phyloP scores from a whole-genome alignment of 2,888 invertebrate species.

The Epinotia ramella region DNA sequence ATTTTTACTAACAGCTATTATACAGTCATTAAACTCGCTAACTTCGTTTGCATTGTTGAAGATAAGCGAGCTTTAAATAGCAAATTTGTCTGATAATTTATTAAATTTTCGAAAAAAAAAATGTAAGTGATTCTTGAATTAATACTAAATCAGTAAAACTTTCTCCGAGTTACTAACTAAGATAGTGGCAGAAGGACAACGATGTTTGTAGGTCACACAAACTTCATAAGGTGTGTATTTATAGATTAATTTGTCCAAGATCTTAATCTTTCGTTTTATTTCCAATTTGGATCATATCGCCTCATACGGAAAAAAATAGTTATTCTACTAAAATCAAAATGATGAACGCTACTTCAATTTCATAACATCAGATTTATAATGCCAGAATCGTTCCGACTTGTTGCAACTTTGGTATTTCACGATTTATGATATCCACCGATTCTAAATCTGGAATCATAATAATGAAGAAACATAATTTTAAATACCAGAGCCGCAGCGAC shows the following conservation, averaged over 20 bases:
- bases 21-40: background rate
- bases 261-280: conserved; percentile 28
- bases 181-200: conserved; percentile 62
- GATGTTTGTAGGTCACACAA: conserved; percentile 54
- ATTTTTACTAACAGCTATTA: background rate
- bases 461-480: conserved; percentile 34
- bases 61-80: conserved; percentile 1
- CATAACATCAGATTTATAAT: conserved; percentile 33
- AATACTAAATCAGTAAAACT: conserved; percentile 49
- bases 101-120: background rate
- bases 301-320: background rate
- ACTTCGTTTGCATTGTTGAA: conserved; percentile 18
- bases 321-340: background rate
- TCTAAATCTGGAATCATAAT: conserved; percentile 28
- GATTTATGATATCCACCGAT: conserved; percentile 33
- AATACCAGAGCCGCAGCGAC: conserved; percentile 31
- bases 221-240: conserved; percentile 53
- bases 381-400: conserved; percentile 27
- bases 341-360: conserved; percentile 9
- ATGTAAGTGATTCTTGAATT: no score
- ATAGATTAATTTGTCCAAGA: conserved; percentile 51
- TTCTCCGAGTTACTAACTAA: conserved; percentile 59
- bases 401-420: conserved; percentile 41
- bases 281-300: conserved; percentile 38
- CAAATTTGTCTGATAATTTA: conserved; percentile 8